These are phyloP conservation scores for Halcyon smyrnensis DNA, from an alignment of 2,797 vertebrate genomes.

Conservation along the genomic window DNA sequence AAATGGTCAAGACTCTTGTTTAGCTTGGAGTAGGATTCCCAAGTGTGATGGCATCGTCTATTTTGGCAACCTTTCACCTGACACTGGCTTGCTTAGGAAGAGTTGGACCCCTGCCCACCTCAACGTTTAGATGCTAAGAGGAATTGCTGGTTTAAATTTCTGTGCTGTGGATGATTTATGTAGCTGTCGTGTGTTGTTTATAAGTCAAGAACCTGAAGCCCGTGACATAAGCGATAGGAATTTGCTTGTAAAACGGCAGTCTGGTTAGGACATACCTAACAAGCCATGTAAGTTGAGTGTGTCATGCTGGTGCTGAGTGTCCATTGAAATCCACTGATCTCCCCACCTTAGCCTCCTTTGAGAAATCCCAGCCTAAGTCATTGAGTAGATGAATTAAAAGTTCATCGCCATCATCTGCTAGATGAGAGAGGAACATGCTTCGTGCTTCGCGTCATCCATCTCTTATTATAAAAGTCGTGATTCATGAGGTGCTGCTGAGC, in stretches of 20 bases:
- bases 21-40: not conserved
- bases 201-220: not conserved
- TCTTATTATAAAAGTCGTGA: not conserved
- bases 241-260: not conserved
- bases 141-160: not conserved
- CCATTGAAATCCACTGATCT: not conserved
- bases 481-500: not conserved
- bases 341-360: not conserved
- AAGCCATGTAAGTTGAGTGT: not conserved
- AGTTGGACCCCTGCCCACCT: not conserved
- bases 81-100: not conserved
- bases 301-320: not conserved
- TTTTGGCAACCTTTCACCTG: not conserved
- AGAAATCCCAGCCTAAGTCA: not conserved
- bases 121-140: not conserved
- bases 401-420: fast-evolving
- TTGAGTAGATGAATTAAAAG: not conserved
- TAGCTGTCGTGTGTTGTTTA: not conserved
- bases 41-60: not conserved
- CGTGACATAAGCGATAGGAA: not conserved
- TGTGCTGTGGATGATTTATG: not conserved
- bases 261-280: not conserved
- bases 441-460: not conserved
- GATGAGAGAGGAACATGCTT: not conserved
- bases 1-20: not conserved